Percentiles rank a stretch among this genome's conserved stretches.
Conservation (phyloP, 2,888 invertebrate genomes). For the Diaperis boleti region DNA sequence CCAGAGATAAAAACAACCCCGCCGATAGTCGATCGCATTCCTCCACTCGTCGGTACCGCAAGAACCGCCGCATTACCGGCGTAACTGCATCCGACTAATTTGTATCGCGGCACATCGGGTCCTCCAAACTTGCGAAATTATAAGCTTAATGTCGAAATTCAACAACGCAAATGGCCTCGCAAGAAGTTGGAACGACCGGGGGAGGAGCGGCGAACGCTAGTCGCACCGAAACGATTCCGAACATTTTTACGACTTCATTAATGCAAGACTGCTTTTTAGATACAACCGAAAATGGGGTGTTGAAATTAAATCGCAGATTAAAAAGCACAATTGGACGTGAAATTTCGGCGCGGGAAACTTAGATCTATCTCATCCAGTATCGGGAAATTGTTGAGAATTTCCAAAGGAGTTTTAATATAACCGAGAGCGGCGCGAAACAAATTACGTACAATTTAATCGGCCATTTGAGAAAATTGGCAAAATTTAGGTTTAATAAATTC, state of each 20-base stretch:
- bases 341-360: conserved; percentile 53
- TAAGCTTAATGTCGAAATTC: conserved; percentile 42
- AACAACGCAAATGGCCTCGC: conserved; percentile 44
- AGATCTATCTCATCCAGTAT: conserved; percentile 46
- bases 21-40: too few species aligned
- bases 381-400: conserved; percentile 59
- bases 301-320: conserved; percentile 66
- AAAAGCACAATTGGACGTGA: conserved; percentile 65
- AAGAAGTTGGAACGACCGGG: conserved; percentile 45
- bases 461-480: conserved; percentile 66
- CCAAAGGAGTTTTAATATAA: conserved; percentile 64
- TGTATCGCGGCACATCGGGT: conserved; percentile 37
- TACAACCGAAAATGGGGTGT: conserved; percentile 65
- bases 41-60: too few species aligned
- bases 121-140: conserved; percentile 39
- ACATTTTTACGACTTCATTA: conserved; percentile 66
- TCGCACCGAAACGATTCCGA: conserved; percentile 47
- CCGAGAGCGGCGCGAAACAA: conserved; percentile 63
- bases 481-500: conserved; percentile 66
- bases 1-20: too few species aligned
- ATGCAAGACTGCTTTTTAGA: conserved; percentile 61
- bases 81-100: conserved; percentile 35
- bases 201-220: conserved; percentile 30
- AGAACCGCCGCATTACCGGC: conserved; percentile 17
- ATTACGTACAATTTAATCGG: conserved; percentile 66